Conservation (phyloP, 2,888 invertebrate species). For the Liopterus haemorrhoidalis region DNA sequence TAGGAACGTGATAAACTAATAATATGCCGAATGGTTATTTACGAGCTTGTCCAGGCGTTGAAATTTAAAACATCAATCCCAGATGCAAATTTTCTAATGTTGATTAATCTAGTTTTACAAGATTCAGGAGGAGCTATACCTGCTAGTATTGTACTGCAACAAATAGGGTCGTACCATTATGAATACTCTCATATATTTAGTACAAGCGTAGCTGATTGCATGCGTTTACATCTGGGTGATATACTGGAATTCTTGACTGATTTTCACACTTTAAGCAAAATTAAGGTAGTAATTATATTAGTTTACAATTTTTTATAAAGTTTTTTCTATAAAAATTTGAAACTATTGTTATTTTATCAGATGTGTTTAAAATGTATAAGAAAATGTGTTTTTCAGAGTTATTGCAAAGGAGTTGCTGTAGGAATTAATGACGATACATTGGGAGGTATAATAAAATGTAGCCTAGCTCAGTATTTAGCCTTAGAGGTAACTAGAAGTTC, state of each 20-base stretch:
- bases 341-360: conserved; percentile 12
- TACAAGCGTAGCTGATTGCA: conserved; percentile 89
- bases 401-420: conserved; percentile 58
- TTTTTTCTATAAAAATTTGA: background rate
- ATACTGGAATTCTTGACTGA: conserved; percentile 93
- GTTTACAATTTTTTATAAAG: background rate
- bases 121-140: conserved; percentile 87
- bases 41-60: conserved; percentile 90
- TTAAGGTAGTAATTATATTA: conserved; percentile 64
- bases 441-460: conserved; percentile 93
- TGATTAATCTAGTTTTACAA: conserved; percentile 84
- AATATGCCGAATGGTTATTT: conserved; percentile 84
- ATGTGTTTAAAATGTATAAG: conserved; percentile 8
- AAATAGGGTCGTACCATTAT: conserved; percentile 43
- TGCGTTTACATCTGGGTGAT: conserved; percentile 86
- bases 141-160: conserved; percentile 63
- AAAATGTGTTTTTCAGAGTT: too few relatives aligned
- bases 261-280: conserved; percentile 91
- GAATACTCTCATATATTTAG: conserved; percentile 53
- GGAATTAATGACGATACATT: conserved; percentile 91
- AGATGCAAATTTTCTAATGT: conserved; percentile 86
- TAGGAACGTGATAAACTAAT: conserved; percentile 91
- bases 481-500: conserved; percentile 89
- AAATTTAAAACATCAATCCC: conserved; percentile 93
- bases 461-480: conserved; percentile 87